Percentiles rank a stretch among this genome's conserved stretches.
phyloP scores from a whole-genome alignment of 2,888 invertebrate species.

The Drosophila seclusa region DNA sequence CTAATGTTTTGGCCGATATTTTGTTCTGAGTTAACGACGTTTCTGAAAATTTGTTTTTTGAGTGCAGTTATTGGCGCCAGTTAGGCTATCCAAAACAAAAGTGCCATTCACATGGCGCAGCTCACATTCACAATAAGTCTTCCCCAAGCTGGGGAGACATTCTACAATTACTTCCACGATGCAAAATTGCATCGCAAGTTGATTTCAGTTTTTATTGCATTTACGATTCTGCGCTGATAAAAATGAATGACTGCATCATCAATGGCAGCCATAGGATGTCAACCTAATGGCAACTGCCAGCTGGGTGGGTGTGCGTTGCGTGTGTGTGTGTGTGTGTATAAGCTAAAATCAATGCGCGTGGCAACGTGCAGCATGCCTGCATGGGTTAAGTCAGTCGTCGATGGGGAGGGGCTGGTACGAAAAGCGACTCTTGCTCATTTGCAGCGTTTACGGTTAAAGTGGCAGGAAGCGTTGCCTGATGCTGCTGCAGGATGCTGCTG shows the following conservation, averaged over 20 bases:
- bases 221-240: conserved; percentile 65
- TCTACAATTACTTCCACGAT: background rate
- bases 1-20: no score
- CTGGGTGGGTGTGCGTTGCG: background rate
- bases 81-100: conserved; percentile 3
- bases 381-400: conserved; percentile 21
- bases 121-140: background rate
- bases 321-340: background rate
- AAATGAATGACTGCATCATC: conserved; percentile 75
- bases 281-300: conserved; percentile 13
- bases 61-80: background rate
- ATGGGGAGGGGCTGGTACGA: conserved; percentile 6
- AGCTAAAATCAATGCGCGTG: conserved; percentile 49
- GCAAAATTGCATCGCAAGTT: conserved; percentile 49
- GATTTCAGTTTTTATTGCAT: conserved; percentile 69
- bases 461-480: conserved; percentile 62
- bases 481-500: conserved; percentile 26
- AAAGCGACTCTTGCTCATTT: conserved; percentile 73
- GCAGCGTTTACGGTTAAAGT: conserved; percentile 72
- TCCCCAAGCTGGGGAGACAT: background rate
- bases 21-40: background rate
- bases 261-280: conserved; percentile 47
- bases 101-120: background rate
- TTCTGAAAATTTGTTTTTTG: background rate
- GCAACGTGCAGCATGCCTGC: conserved; percentile 20